Evolutionary conservation across 53 echinoderm and acorn worm species (phyloP).

Genomic region (Zoroaster sp.): DNA sequence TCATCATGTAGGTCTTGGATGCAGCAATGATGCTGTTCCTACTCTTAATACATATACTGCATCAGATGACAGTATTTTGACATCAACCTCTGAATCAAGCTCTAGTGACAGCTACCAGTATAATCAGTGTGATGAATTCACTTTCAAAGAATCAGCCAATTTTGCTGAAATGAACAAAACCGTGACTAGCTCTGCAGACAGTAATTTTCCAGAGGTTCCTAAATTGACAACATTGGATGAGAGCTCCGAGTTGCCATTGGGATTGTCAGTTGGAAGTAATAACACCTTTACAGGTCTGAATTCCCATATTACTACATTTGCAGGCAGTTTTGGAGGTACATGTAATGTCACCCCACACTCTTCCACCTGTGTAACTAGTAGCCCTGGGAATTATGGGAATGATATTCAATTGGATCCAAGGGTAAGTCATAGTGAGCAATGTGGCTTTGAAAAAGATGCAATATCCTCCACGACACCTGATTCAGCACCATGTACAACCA

Average conservation of each 20-base stretch:
- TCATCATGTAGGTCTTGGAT: conserved; percentile 43
- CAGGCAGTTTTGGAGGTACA: conserved; percentile 24
- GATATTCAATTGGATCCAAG: conserved; percentile 13
- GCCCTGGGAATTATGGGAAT: background rate
- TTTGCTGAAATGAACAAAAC: conserved; percentile 32
- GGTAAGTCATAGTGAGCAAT: conserved; percentile 13
- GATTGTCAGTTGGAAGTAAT: conserved; percentile 27
- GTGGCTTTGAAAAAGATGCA: background rate
- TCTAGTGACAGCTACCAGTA: conserved; percentile 65
- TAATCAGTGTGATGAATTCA: conserved; percentile 38
- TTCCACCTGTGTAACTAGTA: background rate
- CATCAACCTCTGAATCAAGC: conserved; percentile 80
- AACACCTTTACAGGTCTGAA: conserved; percentile 47
- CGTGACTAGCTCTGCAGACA: conserved; percentile 27
- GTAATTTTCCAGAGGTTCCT: conserved; percentile 11
- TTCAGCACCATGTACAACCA: conserved; percentile 52
- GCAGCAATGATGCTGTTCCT: conserved; percentile 58
- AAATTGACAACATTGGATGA: conserved; percentile 38
- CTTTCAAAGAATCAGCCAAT: conserved; percentile 11
- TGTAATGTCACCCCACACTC: background rate
- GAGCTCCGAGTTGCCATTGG: conserved; percentile 27
- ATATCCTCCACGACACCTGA: conserved; percentile 53
- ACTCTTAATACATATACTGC: conserved; percentile 75
- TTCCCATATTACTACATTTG: conserved; percentile 37
- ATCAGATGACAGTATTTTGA: conserved; percentile 84